These are phyloP conservation scores for Episyrphus balteatus DNA, from an alignment of 1,140 invertebrate species.

Conservation along the genomic window DNA sequence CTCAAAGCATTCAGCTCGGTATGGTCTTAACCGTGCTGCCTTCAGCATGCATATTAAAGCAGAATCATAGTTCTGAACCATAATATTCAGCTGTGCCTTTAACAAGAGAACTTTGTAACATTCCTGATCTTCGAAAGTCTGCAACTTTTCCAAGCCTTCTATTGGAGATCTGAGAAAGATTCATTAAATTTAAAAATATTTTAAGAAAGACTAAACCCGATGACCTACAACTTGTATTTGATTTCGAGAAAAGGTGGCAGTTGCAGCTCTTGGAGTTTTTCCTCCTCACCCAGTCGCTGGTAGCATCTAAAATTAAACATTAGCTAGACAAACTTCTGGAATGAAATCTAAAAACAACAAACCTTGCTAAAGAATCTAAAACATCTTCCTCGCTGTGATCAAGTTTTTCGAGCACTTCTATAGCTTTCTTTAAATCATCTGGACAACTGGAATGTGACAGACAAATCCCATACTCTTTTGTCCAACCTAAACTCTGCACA, in stretches of 20 bases:
- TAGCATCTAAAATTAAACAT: slow-evolving; percentile 15
- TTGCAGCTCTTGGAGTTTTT: slow-evolving; percentile 11
- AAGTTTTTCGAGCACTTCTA: slow-evolving; percentile 7
- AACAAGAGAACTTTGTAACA: slow-evolving; percentile 42
- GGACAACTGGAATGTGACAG: slow-evolving; percentile 16
- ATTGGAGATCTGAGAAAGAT: slow-evolving; percentile 15
- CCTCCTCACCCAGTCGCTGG: slow-evolving; percentile 12
- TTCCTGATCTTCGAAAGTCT: slow-evolving; percentile 38
- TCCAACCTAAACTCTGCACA: slow-evolving; percentile 13
- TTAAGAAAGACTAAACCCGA: not conserved
- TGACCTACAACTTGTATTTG: slow-evolving; percentile 22
- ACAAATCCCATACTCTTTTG: slow-evolving; percentile 16
- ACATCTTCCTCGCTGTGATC: slow-evolving; percentile 3
- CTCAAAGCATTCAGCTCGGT: slow-evolving; percentile 59
- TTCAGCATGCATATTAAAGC: slow-evolving; percentile 54
- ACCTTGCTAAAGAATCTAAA: slow-evolving; percentile 7
- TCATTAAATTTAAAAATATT: not conserved
- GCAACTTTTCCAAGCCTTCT: slow-evolving; percentile 44
- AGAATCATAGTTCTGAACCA: slow-evolving; percentile 47
- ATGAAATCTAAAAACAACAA: not conserved
- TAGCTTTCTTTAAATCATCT: slow-evolving; percentile 10
- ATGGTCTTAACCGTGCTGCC: slow-evolving; percentile 61
- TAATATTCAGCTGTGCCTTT: slow-evolving; percentile 55
- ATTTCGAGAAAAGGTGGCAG: slow-evolving; percentile 13
- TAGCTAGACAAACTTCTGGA: not conserved